Evolutionary conservation across 37 sponge, comb jelly and placozoan genomes (phyloP), one percentile per base, ranked within the genome.

Genomic region (Eunapius fragilis): DNA sequence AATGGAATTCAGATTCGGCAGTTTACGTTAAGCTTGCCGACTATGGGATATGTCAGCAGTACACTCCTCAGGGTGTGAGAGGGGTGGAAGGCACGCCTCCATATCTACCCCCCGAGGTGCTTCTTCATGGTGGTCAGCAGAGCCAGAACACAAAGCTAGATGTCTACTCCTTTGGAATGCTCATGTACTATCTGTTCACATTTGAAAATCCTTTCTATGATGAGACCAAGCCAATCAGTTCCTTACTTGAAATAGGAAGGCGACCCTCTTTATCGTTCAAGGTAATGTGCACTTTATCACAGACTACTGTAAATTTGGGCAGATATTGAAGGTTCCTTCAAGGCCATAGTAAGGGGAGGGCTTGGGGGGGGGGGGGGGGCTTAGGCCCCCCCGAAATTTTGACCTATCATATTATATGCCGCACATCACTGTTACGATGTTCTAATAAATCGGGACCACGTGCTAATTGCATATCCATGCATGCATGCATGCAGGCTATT

Each of bases 51-150:
- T 91, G 95, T 74, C 87, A 84, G 73, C 84, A 85, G 48, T 41
- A 75, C 69, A 72, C 86, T 68, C 89, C 91, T 38, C 89, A 86
- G 82, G 96, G 96, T 31, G 85, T 89, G 30, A 92, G 83, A 34
- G 90, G 91, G 13, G 35, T 45, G 38, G 75, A 79, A 45, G 96
- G 96, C 26, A 96, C 95, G 0, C 89, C 82, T 10, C 80, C 72
- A 75, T 96, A 91, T 77, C 86, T 94, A 24, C 90, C 96, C 7
- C 96, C 96, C 0, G 96, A 96, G 72, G 87, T 91, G 14, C 31
- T 91, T 25, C 79, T 80, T 23, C 74, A 86, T 82, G 86, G 85
- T 25, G 93, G 89, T 24, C 74, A 73, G 28, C 86, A 87, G 68
- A 85, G 86, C 23, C 88, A 82, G 80, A 87, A 92, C 17, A 72